phyloP scores from a whole-genome alignment of 2,113 vertebrate genomes.

The Trichomycterus rosablanca region DNA sequence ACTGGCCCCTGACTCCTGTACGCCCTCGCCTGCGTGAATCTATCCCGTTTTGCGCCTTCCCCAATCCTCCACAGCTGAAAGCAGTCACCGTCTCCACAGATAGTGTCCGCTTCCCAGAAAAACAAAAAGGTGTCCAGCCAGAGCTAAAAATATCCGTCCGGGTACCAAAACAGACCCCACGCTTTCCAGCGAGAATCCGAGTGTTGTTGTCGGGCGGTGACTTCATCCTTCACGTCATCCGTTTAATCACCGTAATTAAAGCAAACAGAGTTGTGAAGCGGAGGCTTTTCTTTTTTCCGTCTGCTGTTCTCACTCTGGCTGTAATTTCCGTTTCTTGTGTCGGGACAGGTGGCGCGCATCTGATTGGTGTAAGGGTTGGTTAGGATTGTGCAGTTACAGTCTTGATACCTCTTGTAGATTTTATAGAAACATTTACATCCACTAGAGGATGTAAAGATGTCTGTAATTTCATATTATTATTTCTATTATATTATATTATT shows the following conservation, averaged over 20 bases:
- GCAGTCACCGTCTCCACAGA: slow-evolving; percentile 44
- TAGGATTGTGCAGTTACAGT: slow-evolving; percentile 47
- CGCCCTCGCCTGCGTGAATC: slow-evolving; percentile 47
- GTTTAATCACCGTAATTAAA: slow-evolving; percentile 46
- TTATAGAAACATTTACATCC: too few species aligned
- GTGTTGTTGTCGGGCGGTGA: slow-evolving; percentile 7
- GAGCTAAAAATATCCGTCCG: slow-evolving; percentile 56
- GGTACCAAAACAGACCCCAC: slow-evolving; percentile 38
- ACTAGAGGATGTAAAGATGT: slow-evolving; percentile 46
- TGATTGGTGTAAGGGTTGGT: slow-evolving; percentile 49
- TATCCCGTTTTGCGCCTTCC: slow-evolving; percentile 48
- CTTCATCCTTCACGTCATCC: slow-evolving; percentile 33
- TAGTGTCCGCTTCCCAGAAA: slow-evolving; percentile 22
- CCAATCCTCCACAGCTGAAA: slow-evolving; percentile 61
- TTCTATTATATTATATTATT: slow-evolving; percentile 28
- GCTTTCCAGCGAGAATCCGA: slow-evolving; percentile 38
- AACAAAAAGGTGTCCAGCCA: slow-evolving; percentile 35
- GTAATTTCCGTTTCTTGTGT: slow-evolving; percentile 56
- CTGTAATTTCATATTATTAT: slow-evolving; percentile 47
- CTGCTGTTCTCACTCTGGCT: slow-evolving; percentile 49
- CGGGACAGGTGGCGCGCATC: slow-evolving; percentile 53
- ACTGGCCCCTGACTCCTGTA: slow-evolving; percentile 30
- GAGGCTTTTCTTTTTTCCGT: slow-evolving; percentile 29
- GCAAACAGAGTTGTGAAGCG: slow-evolving; percentile 40
- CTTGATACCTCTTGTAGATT: too few species aligned